Evolutionary conservation across 2,888 invertebrate genomes (phyloP), one percentile per base, ranked within the genome.

Genomic region (Eudasyphora cyanicolor): DNA sequence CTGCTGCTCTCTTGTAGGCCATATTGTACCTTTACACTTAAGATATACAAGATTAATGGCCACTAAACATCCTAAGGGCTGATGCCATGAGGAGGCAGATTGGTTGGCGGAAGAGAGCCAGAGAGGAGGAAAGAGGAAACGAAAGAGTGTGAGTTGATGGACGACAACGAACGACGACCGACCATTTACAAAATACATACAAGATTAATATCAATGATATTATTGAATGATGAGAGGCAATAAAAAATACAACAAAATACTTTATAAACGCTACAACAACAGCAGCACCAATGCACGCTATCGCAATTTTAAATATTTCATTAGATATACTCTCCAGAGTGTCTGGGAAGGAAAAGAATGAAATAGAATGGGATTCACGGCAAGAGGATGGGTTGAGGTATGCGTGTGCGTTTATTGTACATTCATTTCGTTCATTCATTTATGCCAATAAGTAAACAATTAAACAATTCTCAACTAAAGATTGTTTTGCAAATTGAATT

Each of bases 21-120:
- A 84, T 81, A 81, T 77, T 67, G 10, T 69, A 64, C 70, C 27
- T 51, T 10, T 14, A 57, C 38, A 71, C 71, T 78, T 78, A 73
- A 84, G 81, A 81, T 84, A 79, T 84, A 81, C 73, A 84, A 84
- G 84, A 84, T 84, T 84, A 84, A 84, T 84, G 84, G 81, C 42
- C 62, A 54, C 80, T 79, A 79, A 84, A 84, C 84, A 84, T 81
- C 81, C 81, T 73, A 84, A 81, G 77, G 80, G 78, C 42, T 42
- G 42, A 42, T 67, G 27, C 60, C n/a, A n/a, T n/a, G n/a, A n/a
- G n/a, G n/a, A n/a, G n/a, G n/a, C n/a, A n/a, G n/a, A n/a, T n/a
- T n/a, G n/a, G n/a, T 12, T 6, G n/a, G 49, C 17, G 8, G 29
- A 45, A 76, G 64, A 10, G 76, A 73, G 57, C 24, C 45, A 67